phyloP scores from a whole-genome alignment of 2,113 vertebrate species.

The Fukomys damarensis region DNA sequence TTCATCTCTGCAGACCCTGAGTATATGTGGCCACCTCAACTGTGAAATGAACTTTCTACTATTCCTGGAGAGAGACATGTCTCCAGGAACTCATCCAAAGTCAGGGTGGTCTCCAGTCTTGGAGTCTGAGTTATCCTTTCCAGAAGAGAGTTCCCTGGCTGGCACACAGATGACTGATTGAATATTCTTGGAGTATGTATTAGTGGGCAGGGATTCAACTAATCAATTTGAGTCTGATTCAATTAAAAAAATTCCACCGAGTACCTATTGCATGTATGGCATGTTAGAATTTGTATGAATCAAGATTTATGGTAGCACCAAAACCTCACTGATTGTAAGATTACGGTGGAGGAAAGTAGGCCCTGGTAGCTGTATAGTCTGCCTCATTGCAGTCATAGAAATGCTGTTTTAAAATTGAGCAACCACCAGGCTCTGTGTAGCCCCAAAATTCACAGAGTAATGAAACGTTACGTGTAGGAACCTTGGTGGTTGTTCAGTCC shows the following conservation, averaged over 20 bases:
- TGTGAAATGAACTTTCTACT: not conserved
- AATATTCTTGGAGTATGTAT: conserved; percentile 11
- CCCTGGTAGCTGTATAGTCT: not conserved
- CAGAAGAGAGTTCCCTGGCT: conserved; percentile 8
- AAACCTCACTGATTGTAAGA: not conserved
- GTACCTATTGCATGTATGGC: not conserved
- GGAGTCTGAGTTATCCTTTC: conserved; percentile 4
- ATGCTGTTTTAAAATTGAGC: not conserved
- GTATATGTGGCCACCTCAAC: conserved; percentile 12
- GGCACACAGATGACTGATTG: not conserved
- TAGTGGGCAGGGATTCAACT: not conserved
- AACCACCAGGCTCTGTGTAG: not conserved
- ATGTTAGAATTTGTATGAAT: not conserved
- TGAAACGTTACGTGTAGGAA: not conserved
- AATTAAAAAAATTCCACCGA: not conserved
- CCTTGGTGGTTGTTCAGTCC: not conserved
- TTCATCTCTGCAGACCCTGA: not conserved
- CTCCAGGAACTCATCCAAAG: conserved; percentile 50
- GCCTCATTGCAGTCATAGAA: not conserved
- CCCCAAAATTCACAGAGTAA: not conserved
- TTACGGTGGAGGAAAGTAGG: not conserved
- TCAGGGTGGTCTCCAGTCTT: conserved; percentile 2
- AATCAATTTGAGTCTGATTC: not conserved
- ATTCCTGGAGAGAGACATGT: not conserved
- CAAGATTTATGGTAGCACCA: not conserved